A percentile compares a stretch with the other conserved stretches of the same genome.
phyloP scores from a whole-genome alignment of 2,797 vertebrate genomes.

The Xiphophorus birchmanni region DNA sequence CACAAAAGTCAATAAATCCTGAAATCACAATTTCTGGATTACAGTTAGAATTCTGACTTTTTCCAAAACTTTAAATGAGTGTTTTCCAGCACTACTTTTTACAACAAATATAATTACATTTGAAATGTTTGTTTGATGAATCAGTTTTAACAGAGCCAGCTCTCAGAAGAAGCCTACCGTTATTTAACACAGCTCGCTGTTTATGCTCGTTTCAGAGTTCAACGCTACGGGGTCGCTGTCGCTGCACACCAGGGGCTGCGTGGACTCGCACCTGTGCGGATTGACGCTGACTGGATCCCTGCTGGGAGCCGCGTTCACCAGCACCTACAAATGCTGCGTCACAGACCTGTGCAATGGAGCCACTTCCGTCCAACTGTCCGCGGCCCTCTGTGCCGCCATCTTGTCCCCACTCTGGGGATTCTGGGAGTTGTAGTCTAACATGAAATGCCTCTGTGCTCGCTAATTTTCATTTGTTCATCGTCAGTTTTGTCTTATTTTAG shows the following conservation, averaged over 20 bases:
- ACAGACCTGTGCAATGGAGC: constrained; percentile 63
- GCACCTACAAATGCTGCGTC: constrained; percentile 50
- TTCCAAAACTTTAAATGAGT: too few species aligned
- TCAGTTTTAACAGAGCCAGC: too few species aligned
- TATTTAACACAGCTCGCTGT: background rate
- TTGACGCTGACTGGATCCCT: background rate
- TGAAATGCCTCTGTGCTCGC: background rate
- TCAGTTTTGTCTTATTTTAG: background rate
- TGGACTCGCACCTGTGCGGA: constrained; percentile 51
- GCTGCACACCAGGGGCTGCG: constrained; percentile 58
- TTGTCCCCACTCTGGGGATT: constrained; percentile 50
- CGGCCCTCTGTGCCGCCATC: constrained; percentile 38
- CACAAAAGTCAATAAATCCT: too few species aligned
- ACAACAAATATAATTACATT: too few species aligned
- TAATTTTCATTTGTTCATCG: background rate
- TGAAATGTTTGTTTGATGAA: too few species aligned
- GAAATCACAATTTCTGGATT: too few species aligned
- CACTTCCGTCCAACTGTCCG: constrained; percentile 36
- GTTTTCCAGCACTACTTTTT: too few species aligned
- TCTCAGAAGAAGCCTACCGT: too few species aligned
- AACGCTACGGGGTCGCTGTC: fast-evolving
- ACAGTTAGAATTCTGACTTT: too few species aligned
- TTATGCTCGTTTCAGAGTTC: constrained; percentile 44
- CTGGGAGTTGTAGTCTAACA: constrained; percentile 25
- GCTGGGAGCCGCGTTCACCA: constrained; percentile 25